Conservation (phyloP, 2,797 vertebrate genomes). For the Tragopan temminckii region DNA sequence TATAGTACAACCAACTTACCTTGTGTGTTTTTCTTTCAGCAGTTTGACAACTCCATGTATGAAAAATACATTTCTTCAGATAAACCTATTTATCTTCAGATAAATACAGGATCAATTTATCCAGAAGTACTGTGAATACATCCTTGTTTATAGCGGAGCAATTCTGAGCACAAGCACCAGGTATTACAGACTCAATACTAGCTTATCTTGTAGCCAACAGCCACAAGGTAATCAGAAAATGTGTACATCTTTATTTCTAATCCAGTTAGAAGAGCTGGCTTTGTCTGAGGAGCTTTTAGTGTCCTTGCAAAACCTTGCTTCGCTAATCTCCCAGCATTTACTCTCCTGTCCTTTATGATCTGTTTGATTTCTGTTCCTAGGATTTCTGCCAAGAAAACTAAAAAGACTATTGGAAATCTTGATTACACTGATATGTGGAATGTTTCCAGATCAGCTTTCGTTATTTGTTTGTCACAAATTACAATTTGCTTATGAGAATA, state of each 20-base stretch:
- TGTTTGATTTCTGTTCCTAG: not conserved
- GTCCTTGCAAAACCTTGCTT: not conserved
- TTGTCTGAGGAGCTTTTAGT: not conserved
- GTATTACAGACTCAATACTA: not conserved
- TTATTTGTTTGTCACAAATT: not conserved
- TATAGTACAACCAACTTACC: not conserved
- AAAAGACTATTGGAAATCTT: not conserved
- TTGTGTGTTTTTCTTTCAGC: fast-evolving
- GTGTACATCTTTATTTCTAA: constrained; percentile 19
- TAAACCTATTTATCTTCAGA: not conserved
- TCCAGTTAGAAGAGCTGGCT: not conserved
- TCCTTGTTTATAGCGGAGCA: not conserved
- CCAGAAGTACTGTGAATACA: constrained; percentile 11
- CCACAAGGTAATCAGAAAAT: constrained; percentile 12
- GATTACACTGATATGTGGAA: not conserved
- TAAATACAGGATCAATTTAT: not conserved
- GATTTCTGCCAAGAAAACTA: not conserved
- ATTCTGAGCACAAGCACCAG: not conserved
- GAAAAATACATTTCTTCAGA: not conserved
- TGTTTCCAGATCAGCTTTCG: not conserved
- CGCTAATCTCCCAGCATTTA: not conserved
- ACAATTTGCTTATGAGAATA: not conserved
- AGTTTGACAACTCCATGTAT: not conserved
- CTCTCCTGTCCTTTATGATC: not conserved
- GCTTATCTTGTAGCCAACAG: not conserved